A percentile compares a stretch with the other conserved stretches of the same genome.
Evolutionary conservation across 2,113 vertebrate genomes (phyloP).

Genomic region (Sminthopsis crassicaudata): DNA sequence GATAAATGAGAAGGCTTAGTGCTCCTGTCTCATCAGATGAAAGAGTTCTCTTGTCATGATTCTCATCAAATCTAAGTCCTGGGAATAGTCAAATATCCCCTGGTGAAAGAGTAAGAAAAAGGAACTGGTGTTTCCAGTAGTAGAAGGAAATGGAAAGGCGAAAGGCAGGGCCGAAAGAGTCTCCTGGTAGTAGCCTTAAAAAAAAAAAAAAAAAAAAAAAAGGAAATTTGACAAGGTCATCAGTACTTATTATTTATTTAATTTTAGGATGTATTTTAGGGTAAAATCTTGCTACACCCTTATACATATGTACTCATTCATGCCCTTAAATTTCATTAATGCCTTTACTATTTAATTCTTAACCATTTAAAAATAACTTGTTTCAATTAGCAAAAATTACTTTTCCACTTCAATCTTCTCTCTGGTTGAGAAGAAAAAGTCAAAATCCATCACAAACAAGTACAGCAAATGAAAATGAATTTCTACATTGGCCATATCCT

Average conservation of each 20-base stretch:
- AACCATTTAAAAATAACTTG: no score
- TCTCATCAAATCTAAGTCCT: not conserved
- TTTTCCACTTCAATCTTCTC: no score
- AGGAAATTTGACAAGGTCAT: not conserved
- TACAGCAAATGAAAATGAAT: not conserved
- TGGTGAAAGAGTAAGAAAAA: not conserved
- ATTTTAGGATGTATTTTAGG: no score
- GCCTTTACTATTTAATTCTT: no score
- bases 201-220: not conserved
- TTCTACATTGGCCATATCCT: not conserved
- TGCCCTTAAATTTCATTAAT: no score
- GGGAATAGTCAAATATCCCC: not conserved
- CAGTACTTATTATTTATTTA: not conserved
- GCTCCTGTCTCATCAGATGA: not conserved
- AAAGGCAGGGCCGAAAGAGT: not conserved
- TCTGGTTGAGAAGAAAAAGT: no score
- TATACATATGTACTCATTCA: not conserved
- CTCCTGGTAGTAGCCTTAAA: not conserved
- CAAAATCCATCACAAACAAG: no score
- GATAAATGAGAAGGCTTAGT: not conserved
- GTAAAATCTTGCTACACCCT: no score
- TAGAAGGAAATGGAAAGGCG: not conserved
- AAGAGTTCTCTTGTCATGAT: not conserved
- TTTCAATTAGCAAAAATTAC: no score
- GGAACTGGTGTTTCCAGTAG: not conserved